Evolutionary conservation across 2,888 invertebrate genomes (phyloP), one percentile per base, ranked within the genome.

Genomic region (Cheilosia soror): DNA sequence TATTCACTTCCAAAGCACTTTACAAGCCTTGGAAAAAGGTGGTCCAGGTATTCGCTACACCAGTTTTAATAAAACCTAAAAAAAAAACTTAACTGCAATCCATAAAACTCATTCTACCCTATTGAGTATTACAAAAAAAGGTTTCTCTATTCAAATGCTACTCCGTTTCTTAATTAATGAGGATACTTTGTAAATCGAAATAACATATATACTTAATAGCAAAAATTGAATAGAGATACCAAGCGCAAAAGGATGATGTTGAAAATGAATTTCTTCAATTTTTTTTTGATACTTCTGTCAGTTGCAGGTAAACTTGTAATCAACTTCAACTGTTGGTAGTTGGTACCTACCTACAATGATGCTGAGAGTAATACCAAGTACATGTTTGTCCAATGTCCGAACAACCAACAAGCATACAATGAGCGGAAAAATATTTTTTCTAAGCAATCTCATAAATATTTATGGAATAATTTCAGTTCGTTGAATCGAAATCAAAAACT

Each of bases 391-490:
- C 84, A 60, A 76, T 80, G 65, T 84, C 80, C 47, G 49, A 65
- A 47, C 25, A 53, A 42, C 69, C 55, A 66, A 66, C 84, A 60
- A 75, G 69, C 62, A 76, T 62, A 81, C 85, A 81, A 81, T 77
- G 66, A 85, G 72, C 62, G 68, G 29, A 76, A 66, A 71, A 85
- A 55, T 72, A 49, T 77, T 81, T 81, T 15, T 47, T 11, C 81
- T 72, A 58, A 27, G 71, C 81, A 77, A 68, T 77, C 85, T 85
- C 81, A 85, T 85, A 85, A 85, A 85, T 85, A 85, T 85, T 85
- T 85, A 85, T 85, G 85, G 85, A 85, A 85, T 85, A 85, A 85
- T 85, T 85, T 85, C 85, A 85, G 85, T 77, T 77, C 72, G 81
- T 85, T 85, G 85, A 81, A 85, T 85, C 81, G 85, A 85, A 85